These are phyloP conservation scores for Eupelmus urozonus DNA, from an alignment of 2,888 invertebrate genomes.

Conservation along the genomic window DNA sequence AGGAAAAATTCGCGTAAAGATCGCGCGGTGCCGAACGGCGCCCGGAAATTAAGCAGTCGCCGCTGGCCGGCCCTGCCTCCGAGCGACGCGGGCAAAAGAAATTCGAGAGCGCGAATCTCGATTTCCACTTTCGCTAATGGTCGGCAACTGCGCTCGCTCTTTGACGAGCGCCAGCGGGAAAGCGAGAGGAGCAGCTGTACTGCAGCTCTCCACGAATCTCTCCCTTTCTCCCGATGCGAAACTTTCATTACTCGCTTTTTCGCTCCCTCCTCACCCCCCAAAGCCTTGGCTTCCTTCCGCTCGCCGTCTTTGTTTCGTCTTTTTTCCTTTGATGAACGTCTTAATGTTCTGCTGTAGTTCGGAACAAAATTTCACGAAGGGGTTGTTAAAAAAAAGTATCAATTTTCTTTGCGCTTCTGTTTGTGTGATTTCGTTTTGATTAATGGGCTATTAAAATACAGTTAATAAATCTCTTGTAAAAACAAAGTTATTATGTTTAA, in stretches of 20 bases:
- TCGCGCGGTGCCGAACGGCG: not conserved
- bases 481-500: too few species aligned
- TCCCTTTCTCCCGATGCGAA: conserved; percentile 4
- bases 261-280: too few species aligned
- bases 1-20: not conserved
- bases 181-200: not conserved
- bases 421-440: too few species aligned
- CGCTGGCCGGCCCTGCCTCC: not conserved
- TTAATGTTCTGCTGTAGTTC: too few species aligned
- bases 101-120: conserved; percentile 54
- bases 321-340: not conserved
- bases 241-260: conserved; percentile 8
- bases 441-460: too few species aligned
- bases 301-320: conserved; percentile 3
- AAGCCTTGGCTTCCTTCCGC: not conserved
- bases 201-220: not conserved
- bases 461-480: too few species aligned
- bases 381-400: not conserved
- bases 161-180: conserved; percentile 6
- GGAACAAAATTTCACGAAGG: not conserved
- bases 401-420: too few species aligned
- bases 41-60: conserved; percentile 47
- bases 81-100: too few species aligned
- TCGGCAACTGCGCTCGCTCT: conserved; percentile 8
- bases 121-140: conserved; percentile 59